Base-by-base conservation (phyloP, 1,140 invertebrate species). In the Calliopsis andreniformis region DNA sequence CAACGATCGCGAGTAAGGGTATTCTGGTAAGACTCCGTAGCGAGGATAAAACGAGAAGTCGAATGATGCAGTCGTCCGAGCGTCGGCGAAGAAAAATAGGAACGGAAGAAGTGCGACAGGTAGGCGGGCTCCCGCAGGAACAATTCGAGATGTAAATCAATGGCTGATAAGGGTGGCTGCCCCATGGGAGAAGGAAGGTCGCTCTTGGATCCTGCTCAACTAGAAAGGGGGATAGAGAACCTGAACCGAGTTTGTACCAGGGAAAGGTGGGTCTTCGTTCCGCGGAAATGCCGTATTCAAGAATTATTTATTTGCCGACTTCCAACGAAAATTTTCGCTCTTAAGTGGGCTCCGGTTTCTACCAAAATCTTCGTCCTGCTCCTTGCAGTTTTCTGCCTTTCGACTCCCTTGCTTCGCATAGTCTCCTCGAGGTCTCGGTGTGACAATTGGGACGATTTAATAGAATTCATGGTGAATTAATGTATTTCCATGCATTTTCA, bases 71-170 rank as follows among this genome's bases (percentile, higher is more conserved):
- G 69, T 47, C n/a, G 69, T 61, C 47, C 32, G 56, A 49, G 49
- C n/a, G 77, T 69, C 68, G 80, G 42, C 42, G 64, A 71, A 67
- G 77, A 78, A 83, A 84, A 84, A 84, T 62, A 71, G 70, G 62
- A 35, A 30, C n/a, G 55, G 23, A 55, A 49, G 66, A 53, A 76
- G 77, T 68, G 82, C 77, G 82, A 84, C 80, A 83, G 82, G 80
- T 83, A 83, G 82, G 82, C 77, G 82, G 80, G 78, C 71, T 83
- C 82, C 80, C 80, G 71, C 49, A 83, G 77, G 82, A 84, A 84
- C 76, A 79, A 84, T 82, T 76, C 59, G 67, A 83, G 82, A 83
- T 84, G 81, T 84, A 84, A 84, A 84, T 84, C 82, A 84, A 84
- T 84, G 82, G 70, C 63, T 83, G 82, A 79, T 84, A 84, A 83